phyloP scores from a whole-genome alignment of 2,888 invertebrate species.

The Lumbricus terrestris region DNA sequence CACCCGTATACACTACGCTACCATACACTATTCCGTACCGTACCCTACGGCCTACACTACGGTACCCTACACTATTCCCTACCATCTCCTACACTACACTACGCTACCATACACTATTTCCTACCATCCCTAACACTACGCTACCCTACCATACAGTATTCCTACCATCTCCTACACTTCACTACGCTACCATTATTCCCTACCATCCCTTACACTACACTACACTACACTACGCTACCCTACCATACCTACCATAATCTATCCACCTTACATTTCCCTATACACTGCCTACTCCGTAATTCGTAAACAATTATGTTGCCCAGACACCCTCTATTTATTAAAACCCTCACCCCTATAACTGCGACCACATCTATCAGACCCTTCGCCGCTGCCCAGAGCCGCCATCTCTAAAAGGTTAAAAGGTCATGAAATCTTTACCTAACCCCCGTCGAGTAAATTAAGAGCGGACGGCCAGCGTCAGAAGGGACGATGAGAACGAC shows the following conservation, averaged over 20 bases:
- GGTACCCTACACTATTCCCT: not conserved
- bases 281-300: not conserved
- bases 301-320: not conserved
- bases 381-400: not conserved
- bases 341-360: not conserved
- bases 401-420: not conserved
- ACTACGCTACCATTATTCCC: not conserved
- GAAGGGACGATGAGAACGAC: not conserved
- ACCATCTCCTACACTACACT: not conserved
- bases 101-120: too few relatives aligned
- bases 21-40: too few relatives aligned
- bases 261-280: not conserved
- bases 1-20: too few relatives aligned
- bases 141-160: too few relatives aligned
- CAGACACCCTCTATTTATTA: not conserved
- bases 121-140: not conserved
- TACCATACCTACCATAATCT: not conserved
- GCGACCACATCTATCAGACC: not conserved
- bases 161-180: not conserved
- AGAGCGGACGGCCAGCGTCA: not conserved
- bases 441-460: not conserved
- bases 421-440: not conserved
- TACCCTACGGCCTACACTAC: too few relatives aligned
- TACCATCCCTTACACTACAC: not conserved
- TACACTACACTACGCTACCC: not conserved